phyloP scores from a whole-genome alignment of 1,140 invertebrate genomes.

The Limonius californicus region DNA sequence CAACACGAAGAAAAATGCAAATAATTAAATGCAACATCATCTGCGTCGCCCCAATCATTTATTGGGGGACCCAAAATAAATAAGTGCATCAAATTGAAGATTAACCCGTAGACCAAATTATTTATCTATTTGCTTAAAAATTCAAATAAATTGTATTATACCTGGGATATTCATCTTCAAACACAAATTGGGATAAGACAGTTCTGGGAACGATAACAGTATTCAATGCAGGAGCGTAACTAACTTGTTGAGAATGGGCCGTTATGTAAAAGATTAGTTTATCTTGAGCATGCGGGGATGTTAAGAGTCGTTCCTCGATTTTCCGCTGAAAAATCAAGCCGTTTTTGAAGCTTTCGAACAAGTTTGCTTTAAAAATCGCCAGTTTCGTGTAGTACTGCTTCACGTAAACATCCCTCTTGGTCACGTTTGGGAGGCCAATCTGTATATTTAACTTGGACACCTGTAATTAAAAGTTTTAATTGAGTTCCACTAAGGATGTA shows the following conservation, averaged over 20 bases:
- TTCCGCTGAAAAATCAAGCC: slow-evolving; percentile 44
- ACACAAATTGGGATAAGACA: slow-evolving; percentile 45
- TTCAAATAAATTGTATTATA: no score
- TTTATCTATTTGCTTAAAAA: background rate
- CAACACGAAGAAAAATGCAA: no score
- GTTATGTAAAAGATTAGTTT: slow-evolving; percentile 40
- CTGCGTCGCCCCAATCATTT: no score
- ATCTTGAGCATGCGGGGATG: slow-evolving; percentile 22
- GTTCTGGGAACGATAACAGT: slow-evolving; percentile 49
- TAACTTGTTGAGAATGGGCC: slow-evolving; percentile 34
- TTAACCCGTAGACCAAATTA: no score
- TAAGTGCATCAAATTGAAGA: no score
- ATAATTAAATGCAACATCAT: no score
- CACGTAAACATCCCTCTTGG: slow-evolving; percentile 46
- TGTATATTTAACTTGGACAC: slow-evolving; percentile 49
- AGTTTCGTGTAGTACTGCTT: slow-evolving; percentile 50
- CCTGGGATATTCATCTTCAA: slow-evolving; percentile 47
- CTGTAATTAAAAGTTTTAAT: slow-evolving; percentile 45
- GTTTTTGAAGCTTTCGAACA: slow-evolving; percentile 51
- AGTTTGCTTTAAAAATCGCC: slow-evolving; percentile 50
- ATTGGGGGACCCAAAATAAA: no score
- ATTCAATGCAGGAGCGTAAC: slow-evolving; percentile 48
- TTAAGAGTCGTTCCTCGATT: slow-evolving; percentile 29
- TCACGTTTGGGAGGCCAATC: slow-evolving; percentile 52
- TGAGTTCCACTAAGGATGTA: no score